phyloP scores from a whole-genome alignment of 2,797 vertebrate species.

The Lerista edwardsae region DNA sequence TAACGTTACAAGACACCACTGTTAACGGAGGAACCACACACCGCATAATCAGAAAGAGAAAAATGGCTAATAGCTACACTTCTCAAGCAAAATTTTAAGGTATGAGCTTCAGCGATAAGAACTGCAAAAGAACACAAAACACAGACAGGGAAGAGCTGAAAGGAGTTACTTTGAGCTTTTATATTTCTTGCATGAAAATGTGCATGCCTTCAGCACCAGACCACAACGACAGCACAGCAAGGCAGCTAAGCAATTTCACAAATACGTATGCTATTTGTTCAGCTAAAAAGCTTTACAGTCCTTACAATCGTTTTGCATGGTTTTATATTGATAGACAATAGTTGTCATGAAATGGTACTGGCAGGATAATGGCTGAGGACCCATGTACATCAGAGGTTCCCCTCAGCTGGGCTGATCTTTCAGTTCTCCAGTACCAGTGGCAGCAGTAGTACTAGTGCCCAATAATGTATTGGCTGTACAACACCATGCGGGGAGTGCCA shows the following conservation, averaged over 20 bases:
- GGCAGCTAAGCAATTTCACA: not conserved
- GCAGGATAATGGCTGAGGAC: too few relatives aligned
- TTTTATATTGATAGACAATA: not conserved
- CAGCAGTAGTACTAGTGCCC: too few relatives aligned
- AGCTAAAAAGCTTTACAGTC: not conserved
- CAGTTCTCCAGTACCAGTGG: too few relatives aligned
- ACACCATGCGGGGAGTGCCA: too few relatives aligned
- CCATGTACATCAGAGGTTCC: too few relatives aligned
- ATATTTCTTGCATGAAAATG: slow-evolving; percentile 35
- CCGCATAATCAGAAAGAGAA: slow-evolving; percentile 37
- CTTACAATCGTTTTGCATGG: not conserved
- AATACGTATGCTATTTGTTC: not conserved
- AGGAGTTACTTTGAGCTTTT: slow-evolving; percentile 33
- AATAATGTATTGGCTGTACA: too few relatives aligned
- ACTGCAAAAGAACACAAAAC: slow-evolving; percentile 24
- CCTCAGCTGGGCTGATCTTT: too few relatives aligned
- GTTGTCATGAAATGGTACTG: not conserved
- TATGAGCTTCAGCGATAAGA: slow-evolving; percentile 35
- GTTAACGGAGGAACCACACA: slow-evolving; percentile 35
- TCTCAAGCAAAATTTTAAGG: slow-evolving; percentile 34
- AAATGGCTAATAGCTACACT: not conserved
- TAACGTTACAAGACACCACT: slow-evolving; percentile 54
- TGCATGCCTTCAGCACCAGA: slow-evolving; percentile 11
- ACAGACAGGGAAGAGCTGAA: slow-evolving; percentile 32
- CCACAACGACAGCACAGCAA: slow-evolving; percentile 12